Evolutionary conservation across 2,797 vertebrate species (phyloP), one percentile per base, ranked within the genome.

Genomic region (Lagocephalus sceleratus): DNA sequence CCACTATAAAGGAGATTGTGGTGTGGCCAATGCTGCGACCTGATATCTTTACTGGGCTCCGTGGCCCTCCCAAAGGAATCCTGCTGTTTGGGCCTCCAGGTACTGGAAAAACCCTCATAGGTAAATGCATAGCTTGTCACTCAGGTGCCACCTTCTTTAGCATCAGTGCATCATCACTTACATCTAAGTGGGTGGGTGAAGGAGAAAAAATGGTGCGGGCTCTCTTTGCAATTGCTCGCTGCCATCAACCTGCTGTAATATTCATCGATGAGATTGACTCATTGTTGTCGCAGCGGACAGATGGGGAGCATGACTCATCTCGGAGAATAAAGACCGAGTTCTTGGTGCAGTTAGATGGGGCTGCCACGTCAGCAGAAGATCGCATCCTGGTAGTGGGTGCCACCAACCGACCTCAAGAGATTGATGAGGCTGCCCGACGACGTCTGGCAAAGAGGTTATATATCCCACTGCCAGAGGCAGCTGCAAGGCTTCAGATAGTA

Each of bases 251-350:
- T 0, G 94, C 97, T 0, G 96, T 98, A 44, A 98, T 99, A 61
- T 99, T 99, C 75, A 98, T 99, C 0, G 96, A 99, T 21, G 97
- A 99, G 77, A 97, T 99, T 0, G 97, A 99, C 76, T 98, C 97
- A 1, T 80, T 99, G 1, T 67, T 99, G 76, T 98, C 96, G 21
- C 97, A 98, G 75, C 89, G 95, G 5, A 96, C 91, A 2, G 97
- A 98, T 10, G 93, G 97, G 3, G 97, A 99, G 74, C 97, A 99
- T 0, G 96, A 99, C 60, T 96, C 97, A 0, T 99, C 97, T 0
- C 90, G 96, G 22, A 91, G 96, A 60, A 99, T 99, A 75, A 99
- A 99, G 86, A 99, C 96, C 0, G 97, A 99, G 77, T 99, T 99
- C 83, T 82, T 99, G 63, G 93, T 98, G 12, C 96, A 99, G 84